Evolutionary conservation across 2,888 invertebrate genomes (phyloP).

Genomic region (Dastarcus helophoroides): DNA sequence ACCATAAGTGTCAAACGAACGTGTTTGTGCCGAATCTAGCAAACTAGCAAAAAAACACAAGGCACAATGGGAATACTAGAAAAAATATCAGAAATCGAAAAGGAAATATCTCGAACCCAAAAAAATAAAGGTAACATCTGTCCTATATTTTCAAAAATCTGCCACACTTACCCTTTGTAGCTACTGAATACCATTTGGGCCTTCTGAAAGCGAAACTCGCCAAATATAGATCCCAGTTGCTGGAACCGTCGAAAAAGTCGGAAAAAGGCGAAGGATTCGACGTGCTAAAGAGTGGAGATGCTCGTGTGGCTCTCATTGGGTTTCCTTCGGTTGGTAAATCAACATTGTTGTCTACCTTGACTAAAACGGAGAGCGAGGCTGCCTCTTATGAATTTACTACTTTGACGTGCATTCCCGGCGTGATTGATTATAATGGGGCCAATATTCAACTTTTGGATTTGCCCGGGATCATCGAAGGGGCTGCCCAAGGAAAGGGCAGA

Average conservation of each 20-base stretch:
- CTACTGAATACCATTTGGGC: constrained; percentile 98
- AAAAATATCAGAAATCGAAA: constrained; percentile 97
- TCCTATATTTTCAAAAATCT: constrained; percentile 8
- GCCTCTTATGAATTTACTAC: constrained; percentile 99
- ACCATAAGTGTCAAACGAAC: too few species aligned
- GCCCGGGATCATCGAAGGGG: constrained; percentile 99
- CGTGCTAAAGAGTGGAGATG: constrained; percentile 98
- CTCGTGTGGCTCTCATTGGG: constrained; percentile 92
- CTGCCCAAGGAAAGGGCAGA: constrained; percentile 59
- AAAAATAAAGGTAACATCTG: constrained; percentile 86
- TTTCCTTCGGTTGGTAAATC: constrained; percentile 99
- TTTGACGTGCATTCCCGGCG: constrained; percentile 96
- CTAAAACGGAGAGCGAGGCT: constrained; percentile 92
- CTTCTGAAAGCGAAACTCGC: constrained; percentile 93
- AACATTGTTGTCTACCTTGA: constrained; percentile 87
- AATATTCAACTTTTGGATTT: constrained; percentile 96
- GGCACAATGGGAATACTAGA: constrained; percentile 99
- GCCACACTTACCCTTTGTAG: constrained; percentile 42
- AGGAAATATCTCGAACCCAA: constrained; percentile 95
- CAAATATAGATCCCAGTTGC: constrained; percentile 84
- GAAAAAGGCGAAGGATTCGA: constrained; percentile 98
- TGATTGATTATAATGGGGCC: constrained; percentile 96
- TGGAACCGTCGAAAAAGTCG: constrained; percentile 89
- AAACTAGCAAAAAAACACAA: constrained; percentile 11
- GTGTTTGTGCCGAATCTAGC: too few species aligned